Evolutionary conservation across 1,140 invertebrate species (phyloP).

Genomic region (Drosophila equinoxialis): DNA sequence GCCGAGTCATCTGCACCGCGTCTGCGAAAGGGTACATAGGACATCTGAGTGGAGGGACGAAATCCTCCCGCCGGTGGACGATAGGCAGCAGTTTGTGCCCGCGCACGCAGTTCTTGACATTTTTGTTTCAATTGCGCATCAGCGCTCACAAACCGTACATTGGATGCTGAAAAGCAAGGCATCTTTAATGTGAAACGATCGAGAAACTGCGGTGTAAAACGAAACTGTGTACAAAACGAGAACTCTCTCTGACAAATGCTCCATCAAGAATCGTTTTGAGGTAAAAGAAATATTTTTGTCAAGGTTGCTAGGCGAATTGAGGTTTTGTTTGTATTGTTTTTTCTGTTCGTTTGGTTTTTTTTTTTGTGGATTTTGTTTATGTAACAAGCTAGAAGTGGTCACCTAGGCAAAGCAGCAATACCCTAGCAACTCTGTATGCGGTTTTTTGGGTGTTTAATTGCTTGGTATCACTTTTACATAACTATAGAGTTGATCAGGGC

Average conservation of each 20-base stretch:
- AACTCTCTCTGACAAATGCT: neutral
- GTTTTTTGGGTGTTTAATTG: constrained; percentile 36
- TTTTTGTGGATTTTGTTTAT: constrained; percentile 40
- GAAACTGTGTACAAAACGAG: neutral
- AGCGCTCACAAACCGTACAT: constrained; percentile 70
- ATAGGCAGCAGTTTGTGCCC: constrained; percentile 66
- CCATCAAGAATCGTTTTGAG: neutral
- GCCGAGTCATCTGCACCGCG: constrained; percentile 52
- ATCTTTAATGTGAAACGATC: constrained; percentile 31
- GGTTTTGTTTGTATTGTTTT: neutral
- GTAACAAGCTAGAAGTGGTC: constrained; percentile 61
- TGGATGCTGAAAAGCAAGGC: constrained; percentile 75
- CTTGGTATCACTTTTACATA: constrained; percentile 39
- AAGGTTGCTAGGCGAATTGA: constrained; percentile 31
- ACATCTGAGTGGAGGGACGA: constrained; percentile 36
- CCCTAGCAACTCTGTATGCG: constrained; percentile 36
- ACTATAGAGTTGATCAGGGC: constrained; percentile 12
- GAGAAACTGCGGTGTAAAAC: neutral
- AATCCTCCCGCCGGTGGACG: constrained; percentile 49
- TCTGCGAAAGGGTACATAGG: constrained; percentile 40
- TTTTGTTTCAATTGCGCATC: constrained; percentile 52
- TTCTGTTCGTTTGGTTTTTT: neutral
- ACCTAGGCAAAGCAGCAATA: constrained; percentile 47
- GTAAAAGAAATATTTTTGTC: neutral
- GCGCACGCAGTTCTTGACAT: constrained; percentile 51